phyloP scores from a whole-genome alignment of 2,888 invertebrate genomes.

The Ceramica pisi region DNA sequence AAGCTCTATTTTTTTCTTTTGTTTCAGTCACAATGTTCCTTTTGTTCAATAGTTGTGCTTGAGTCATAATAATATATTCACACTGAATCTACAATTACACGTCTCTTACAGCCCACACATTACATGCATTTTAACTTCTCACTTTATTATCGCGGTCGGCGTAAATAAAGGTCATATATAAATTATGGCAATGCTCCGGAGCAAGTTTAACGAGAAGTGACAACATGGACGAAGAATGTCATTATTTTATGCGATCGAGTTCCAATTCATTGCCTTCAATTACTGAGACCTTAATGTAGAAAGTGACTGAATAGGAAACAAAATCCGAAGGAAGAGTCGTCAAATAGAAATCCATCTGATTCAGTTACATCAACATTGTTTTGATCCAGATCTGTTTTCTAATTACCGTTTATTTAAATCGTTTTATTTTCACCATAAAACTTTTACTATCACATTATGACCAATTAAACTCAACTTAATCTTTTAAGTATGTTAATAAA shows the following conservation, averaged over 20 bases:
- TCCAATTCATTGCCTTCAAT: slow-evolving; percentile 66
- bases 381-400: not conserved
- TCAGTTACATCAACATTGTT: not conserved
- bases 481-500: slow-evolving; percentile 49
- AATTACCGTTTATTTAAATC: slow-evolving; percentile 1
- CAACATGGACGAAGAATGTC: slow-evolving; percentile 68
- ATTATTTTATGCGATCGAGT: slow-evolving; percentile 60
- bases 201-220: slow-evolving; percentile 69
- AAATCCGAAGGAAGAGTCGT: slow-evolving; percentile 6
- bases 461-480: slow-evolving; percentile 40
- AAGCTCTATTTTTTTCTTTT: slow-evolving; percentile 3
- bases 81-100: slow-evolving; percentile 31
- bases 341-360: slow-evolving; percentile 15
- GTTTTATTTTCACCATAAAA: slow-evolving; percentile 15
- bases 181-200: slow-evolving; percentile 66
- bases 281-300: slow-evolving; percentile 56
- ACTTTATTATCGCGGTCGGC: slow-evolving; percentile 51
- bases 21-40: slow-evolving; percentile 19
- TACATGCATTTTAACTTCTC: slow-evolving; percentile 50
- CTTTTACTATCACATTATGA: slow-evolving; percentile 27
- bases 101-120: slow-evolving; percentile 54
- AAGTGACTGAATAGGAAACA: slow-evolving; percentile 42
- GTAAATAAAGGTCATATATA: slow-evolving; percentile 67
- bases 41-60: slow-evolving; percentile 18
- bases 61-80: slow-evolving; percentile 34